phyloP scores from a whole-genome alignment of 2,888 invertebrate species.

The Arge pagana region DNA sequence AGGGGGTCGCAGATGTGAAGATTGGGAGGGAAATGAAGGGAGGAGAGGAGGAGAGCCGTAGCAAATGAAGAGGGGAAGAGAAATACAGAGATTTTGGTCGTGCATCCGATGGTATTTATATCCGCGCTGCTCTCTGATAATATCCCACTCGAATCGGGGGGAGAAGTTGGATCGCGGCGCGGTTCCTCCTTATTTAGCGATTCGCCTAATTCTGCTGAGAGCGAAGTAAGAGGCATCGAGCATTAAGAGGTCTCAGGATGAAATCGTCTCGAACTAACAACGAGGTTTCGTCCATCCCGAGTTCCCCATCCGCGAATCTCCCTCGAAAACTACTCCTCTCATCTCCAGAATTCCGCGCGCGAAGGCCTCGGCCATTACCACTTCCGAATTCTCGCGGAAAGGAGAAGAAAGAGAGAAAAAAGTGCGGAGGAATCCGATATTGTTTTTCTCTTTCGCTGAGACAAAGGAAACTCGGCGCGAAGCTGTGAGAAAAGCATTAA shows the following conservation, averaged over 20 bases:
- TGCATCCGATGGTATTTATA: too few species aligned
- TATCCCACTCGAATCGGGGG: not conserved
- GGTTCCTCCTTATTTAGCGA: slow-evolving; percentile 38
- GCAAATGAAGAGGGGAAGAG: too few species aligned
- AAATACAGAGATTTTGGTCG: too few species aligned
- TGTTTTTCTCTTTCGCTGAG: too few species aligned
- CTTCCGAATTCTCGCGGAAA: not conserved
- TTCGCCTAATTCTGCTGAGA: slow-evolving; percentile 37
- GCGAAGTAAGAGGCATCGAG: slow-evolving; percentile 30
- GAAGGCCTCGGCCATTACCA: slow-evolving; percentile 5
- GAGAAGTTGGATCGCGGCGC: too few species aligned
- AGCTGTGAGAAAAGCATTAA: too few species aligned
- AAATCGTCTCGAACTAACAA: slow-evolving; percentile 26
- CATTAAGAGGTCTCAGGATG: slow-evolving; percentile 35
- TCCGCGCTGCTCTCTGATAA: not conserved
- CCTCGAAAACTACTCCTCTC: slow-evolving; percentile 13
- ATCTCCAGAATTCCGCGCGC: too few species aligned
- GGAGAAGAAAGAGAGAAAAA: not conserved
- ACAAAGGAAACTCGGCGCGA: too few species aligned
- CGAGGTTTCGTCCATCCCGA: slow-evolving; percentile 12
- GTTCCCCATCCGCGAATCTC: too few species aligned
- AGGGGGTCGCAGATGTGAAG: too few species aligned
- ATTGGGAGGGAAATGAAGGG: too few species aligned
- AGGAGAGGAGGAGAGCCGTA: too few species aligned
- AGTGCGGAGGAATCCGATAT: not conserved